These are phyloP conservation scores for Lordiphosa fenestrarum DNA, from an alignment of 2,888 invertebrate genomes.

Conservation along the genomic window DNA sequence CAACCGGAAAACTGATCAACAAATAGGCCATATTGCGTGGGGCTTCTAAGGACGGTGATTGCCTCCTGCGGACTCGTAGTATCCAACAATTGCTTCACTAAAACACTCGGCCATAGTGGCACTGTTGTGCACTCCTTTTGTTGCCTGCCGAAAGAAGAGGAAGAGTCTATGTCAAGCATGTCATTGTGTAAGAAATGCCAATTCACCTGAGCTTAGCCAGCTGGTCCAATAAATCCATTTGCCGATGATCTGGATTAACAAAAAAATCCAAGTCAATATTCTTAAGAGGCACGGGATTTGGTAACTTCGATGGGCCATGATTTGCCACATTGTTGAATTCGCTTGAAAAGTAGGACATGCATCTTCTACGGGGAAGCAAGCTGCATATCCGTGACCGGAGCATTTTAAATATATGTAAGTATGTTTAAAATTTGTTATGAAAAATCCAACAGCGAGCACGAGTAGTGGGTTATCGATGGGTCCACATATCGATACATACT, in stretches of 20 bases:
- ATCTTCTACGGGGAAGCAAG: slow-evolving; percentile 31
- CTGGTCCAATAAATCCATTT: slow-evolving; percentile 55
- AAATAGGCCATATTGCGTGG: slow-evolving; percentile 93
- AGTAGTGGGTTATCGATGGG: too few species aligned
- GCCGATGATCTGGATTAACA: slow-evolving; percentile 46
- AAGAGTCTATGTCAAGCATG: neutral
- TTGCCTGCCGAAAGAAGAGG: slow-evolving; percentile 25
- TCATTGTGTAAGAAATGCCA: neutral
- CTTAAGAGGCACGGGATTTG: slow-evolving; percentile 5
- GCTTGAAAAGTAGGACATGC: slow-evolving; percentile 52
- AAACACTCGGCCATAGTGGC: slow-evolving; percentile 46
- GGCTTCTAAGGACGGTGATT: slow-evolving; percentile 88
- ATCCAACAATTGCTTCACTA: slow-evolving; percentile 59
- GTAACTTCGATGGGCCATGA: slow-evolving; percentile 18
- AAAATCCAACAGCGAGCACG: too few species aligned
- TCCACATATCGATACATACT: too few species aligned
- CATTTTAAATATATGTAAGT: slow-evolving; percentile 31
- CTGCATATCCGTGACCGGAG: slow-evolving; percentile 34
- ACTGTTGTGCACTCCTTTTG: slow-evolving; percentile 49
- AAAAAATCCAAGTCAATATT: slow-evolving; percentile 51
- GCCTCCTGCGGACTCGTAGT: slow-evolving; percentile 82
- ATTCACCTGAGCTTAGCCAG: slow-evolving; percentile 44
- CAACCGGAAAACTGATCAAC: slow-evolving; percentile 90
- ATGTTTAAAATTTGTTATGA: neutral
- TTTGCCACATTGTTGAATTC: slow-evolving; percentile 50